A percentile compares a stretch with the other conserved stretches of the same genome.
Evolutionary conservation across 2,113 vertebrate species (phyloP).

Genomic region (Oncorhynchus gorbuscha): DNA sequence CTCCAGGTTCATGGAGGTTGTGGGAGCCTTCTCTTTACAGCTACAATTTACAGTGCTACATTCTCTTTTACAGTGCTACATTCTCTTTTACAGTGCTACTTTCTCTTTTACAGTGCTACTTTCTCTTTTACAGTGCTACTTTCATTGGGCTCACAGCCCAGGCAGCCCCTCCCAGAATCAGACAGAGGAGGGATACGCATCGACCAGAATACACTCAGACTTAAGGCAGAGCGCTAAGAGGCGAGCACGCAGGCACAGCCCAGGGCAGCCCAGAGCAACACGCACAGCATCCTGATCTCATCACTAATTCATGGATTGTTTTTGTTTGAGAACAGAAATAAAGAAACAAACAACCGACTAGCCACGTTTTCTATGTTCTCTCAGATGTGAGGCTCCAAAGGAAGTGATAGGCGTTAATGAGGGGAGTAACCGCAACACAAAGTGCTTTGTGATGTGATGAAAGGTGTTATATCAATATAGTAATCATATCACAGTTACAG

Average conservation of each 20-base stretch:
- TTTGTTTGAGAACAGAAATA: constrained; percentile 32
- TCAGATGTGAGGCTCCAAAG: constrained; percentile 16
- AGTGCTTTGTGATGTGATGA: constrained; percentile 43
- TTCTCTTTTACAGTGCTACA: too few relatives aligned
- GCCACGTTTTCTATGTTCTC: constrained; percentile 11
- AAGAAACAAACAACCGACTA: constrained; percentile 13
- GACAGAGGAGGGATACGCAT: neutral
- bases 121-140: neutral
- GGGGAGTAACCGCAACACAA: constrained; percentile 27
- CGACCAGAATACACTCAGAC: constrained; percentile 20
- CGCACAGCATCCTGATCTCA: constrained; percentile 28
- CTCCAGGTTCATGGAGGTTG: constrained; percentile 23
- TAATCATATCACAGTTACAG: constrained; percentile 42
- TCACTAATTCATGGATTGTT: constrained; percentile 33
- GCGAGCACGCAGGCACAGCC: neutral
- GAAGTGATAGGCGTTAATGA: constrained; percentile 28
- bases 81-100: too few relatives aligned
- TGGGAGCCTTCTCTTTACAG: constrained; percentile 17
- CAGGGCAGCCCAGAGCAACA: neutral
- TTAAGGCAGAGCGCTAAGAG: constrained; percentile 10
- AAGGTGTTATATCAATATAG: constrained; percentile 27
- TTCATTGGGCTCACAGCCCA: constrained; percentile 15
- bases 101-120: too few relatives aligned
- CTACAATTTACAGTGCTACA: neutral
- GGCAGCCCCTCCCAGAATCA: constrained; percentile 1